Evolutionary conservation across 2,888 invertebrate species (phyloP).

Genomic region (Carabus problematicus): DNA sequence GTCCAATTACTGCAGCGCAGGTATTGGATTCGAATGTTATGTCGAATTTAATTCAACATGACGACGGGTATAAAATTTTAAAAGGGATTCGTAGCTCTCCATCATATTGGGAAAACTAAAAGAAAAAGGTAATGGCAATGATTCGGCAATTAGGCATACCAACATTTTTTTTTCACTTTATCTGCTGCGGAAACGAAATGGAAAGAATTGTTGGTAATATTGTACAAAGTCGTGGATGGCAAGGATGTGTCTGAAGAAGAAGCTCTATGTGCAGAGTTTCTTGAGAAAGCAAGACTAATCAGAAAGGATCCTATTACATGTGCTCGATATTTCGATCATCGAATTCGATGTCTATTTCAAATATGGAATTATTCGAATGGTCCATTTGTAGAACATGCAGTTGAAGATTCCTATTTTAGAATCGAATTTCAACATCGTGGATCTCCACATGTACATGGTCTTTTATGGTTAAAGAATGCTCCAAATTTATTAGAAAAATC

Average conservation of each 20-base stretch:
- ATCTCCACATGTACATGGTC: conserved; percentile 49
- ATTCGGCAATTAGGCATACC: conserved; percentile 43
- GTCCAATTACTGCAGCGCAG: conserved; percentile 42
- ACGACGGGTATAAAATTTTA: conserved; percentile 44
- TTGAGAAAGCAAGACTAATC: conserved; percentile 46
- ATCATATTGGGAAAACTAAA: conserved; percentile 47
- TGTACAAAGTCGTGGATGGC: conserved; percentile 27
- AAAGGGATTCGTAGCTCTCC: conserved; percentile 44
- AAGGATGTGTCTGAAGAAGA: conserved; percentile 40
- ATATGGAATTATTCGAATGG: conserved; percentile 40
- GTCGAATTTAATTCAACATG: conserved; percentile 44
- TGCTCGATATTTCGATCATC: conserved; percentile 37
- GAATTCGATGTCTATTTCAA: conserved; percentile 5
- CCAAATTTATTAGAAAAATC: conserved; percentile 46
- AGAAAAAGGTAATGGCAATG: conserved; percentile 45
- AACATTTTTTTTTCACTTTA: conserved; percentile 44
- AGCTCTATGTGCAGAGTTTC: conserved; percentile 32
- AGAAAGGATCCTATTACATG: conserved; percentile 48
- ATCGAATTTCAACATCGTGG: conserved; percentile 51
- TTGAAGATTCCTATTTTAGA: conserved; percentile 46
- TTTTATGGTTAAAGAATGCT: conserved; percentile 49
- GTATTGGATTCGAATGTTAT: conserved; percentile 43
- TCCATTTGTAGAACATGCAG: conserved; percentile 44
- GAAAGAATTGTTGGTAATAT: conserved; percentile 42
- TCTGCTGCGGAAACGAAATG: conserved; percentile 45